A percentile compares a stretch with the other conserved stretches of the same genome.
Conservation (phyloP, 2,888 invertebrate species). For the Mythimna vitellina region DNA sequence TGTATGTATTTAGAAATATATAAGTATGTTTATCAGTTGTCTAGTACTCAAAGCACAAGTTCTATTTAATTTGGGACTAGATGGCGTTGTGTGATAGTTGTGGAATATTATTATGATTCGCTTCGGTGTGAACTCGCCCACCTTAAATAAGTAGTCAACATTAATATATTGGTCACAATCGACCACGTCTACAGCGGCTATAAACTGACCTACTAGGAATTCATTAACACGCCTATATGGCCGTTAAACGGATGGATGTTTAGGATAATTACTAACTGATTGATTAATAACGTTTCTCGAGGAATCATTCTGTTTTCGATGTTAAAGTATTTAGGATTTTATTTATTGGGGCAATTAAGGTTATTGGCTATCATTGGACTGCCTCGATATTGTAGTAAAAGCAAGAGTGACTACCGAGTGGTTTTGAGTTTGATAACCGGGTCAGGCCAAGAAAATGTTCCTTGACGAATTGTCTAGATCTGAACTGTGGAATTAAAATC, state of each 20-base stretch:
- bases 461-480: no score
- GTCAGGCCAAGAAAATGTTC: not conserved
- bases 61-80: no score
- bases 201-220: constrained; percentile 70
- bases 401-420: not conserved
- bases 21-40: no score
- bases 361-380: not conserved
- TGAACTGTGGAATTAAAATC: no score
- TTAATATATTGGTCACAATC: constrained; percentile 71
- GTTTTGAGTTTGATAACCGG: not conserved
- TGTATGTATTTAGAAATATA: no score
- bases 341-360: constrained; percentile 33
- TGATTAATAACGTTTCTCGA: constrained; percentile 37
- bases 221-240: constrained; percentile 68
- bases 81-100: no score
- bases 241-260: constrained; percentile 64
- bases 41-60: no score
- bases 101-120: constrained; percentile 5
- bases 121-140: constrained; percentile 63
- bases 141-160: constrained; percentile 65
- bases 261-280: constrained; percentile 51
- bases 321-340: constrained; percentile 35
- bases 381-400: not conserved
- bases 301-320: constrained; percentile 23
- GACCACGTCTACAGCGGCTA: constrained; percentile 39